A percentile compares a stretch with the other conserved stretches of the same genome.
Conservation (phyloP, 2,113 vertebrate genomes). For the Megaceryle torquata region DNA sequence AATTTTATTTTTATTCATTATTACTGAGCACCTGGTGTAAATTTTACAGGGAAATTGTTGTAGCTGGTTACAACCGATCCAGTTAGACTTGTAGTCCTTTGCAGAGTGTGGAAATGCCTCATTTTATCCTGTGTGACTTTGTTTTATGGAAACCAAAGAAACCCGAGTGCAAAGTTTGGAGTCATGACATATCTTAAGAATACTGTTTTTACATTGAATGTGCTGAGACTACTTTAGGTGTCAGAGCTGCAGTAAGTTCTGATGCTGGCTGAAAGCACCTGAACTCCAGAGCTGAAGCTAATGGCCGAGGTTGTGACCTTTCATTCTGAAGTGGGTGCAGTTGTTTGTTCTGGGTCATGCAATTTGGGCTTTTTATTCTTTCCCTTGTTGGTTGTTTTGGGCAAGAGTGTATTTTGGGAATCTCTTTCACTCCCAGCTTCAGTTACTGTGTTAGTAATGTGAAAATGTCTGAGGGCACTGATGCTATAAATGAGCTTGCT, state of each 20-base stretch:
- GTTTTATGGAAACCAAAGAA: conserved; percentile 7
- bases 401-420: neutral
- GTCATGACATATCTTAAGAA: neutral
- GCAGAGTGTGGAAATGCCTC: conserved; percentile 27
- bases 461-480: neutral
- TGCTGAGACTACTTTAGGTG: neutral
- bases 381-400: neutral
- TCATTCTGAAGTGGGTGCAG: conserved; percentile 19
- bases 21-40: neutral
- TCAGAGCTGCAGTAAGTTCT: neutral
- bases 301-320: conserved; percentile 34
- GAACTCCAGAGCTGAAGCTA: conserved; percentile 37
- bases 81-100: conserved; percentile 34
- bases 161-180: conserved; percentile 26
- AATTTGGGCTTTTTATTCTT: neutral
- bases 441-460: neutral
- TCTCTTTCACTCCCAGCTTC: neutral
- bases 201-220: neutral
- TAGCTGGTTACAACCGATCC: conserved; percentile 6
- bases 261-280: conserved; percentile 6
- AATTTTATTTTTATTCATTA: neutral
- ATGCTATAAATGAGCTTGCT: neutral
- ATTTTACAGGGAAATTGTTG: conserved; percentile 14
- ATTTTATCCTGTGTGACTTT: conserved; percentile 26
- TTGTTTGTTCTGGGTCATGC: conserved; percentile 15